These are phyloP conservation scores for Pissodes strobi DNA, from an alignment of 1,140 invertebrate species.

Conservation along the genomic window DNA sequence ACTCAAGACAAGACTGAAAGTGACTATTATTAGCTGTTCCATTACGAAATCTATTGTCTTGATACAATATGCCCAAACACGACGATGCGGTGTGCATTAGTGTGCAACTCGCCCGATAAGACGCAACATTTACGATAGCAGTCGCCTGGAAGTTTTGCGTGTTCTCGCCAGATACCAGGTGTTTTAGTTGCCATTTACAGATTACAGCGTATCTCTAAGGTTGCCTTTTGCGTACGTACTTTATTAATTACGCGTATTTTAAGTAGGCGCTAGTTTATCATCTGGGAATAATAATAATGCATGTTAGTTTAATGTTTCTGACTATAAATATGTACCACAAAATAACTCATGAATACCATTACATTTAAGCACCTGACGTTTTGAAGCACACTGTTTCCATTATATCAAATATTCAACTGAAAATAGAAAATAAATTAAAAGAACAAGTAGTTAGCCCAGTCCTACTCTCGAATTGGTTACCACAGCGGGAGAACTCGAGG, in stretches of 20 bases:
- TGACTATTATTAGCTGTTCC: not conserved
- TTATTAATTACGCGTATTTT: constrained; percentile 10
- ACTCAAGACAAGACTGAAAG: not conserved
- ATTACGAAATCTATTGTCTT: constrained; percentile 12
- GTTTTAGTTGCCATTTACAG: constrained; percentile 10
- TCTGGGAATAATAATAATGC: too few species aligned
- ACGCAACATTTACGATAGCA: not conserved
- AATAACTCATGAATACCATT: too few species aligned
- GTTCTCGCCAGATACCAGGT: constrained; percentile 2
- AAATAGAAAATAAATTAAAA: too few species aligned
- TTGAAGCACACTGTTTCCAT: too few species aligned
- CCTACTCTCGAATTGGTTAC: too few species aligned
- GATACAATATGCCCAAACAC: constrained; percentile 1
- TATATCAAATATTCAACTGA: too few species aligned
- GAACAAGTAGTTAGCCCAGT: too few species aligned
- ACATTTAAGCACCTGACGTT: too few species aligned
- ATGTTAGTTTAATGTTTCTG: too few species aligned
- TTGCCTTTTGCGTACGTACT: not conserved
- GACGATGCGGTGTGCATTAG: not conserved
- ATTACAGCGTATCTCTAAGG: constrained; percentile 3
- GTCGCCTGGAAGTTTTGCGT: not conserved
- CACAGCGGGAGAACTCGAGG: too few species aligned
- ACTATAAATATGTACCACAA: too few species aligned
- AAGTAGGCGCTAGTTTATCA: too few species aligned
- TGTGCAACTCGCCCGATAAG: constrained; percentile 4